These are phyloP conservation scores for Caenorhabditis sp. DNA, from an alignment of 2,888 invertebrate genomes.

Conservation along the genomic window DNA sequence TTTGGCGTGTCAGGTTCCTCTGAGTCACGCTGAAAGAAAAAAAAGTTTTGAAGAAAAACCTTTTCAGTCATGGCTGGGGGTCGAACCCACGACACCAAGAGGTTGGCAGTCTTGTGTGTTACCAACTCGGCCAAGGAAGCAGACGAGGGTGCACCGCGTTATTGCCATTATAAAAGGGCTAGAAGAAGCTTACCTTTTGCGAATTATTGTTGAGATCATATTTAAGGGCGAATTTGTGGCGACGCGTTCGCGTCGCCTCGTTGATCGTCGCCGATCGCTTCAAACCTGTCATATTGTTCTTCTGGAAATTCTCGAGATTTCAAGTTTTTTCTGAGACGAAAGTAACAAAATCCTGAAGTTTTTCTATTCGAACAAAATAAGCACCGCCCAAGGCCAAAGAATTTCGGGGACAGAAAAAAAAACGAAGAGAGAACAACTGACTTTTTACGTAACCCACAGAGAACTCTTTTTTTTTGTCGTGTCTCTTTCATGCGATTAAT, in stretches of 20 bases:
- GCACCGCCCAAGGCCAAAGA: not conserved
- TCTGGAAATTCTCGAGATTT: too few relatives aligned
- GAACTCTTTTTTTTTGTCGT: not conserved
- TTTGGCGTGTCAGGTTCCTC: conserved; percentile 5
- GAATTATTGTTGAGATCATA: conserved; percentile 49
- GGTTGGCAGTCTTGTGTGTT: too few relatives aligned
- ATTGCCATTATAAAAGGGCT: too few relatives aligned
- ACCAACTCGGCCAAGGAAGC: too few relatives aligned
- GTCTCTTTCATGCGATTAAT: too few relatives aligned
- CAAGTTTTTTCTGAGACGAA: too few relatives aligned
- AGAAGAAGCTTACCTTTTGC: conserved; percentile 16
- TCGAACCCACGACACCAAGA: too few relatives aligned
- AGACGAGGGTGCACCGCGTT: too few relatives aligned
- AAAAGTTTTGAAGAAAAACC: too few relatives aligned
- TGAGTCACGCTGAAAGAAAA: conserved; percentile 4
- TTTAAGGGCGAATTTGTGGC: conserved; percentile 49
- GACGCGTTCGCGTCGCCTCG: conserved; percentile 34
- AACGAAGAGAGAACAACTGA: conserved; percentile 1
- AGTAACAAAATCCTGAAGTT: too few relatives aligned
- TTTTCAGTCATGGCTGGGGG: too few relatives aligned
- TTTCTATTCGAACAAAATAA: too few relatives aligned
- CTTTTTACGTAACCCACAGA: not conserved
- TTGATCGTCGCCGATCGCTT: conserved; percentile 44
- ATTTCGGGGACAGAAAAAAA: conserved; percentile 6
- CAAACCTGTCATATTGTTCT: conserved; percentile 4